A percentile compares a stretch with the other conserved stretches of the same genome.
Evolutionary conservation across 2,888 invertebrate species (phyloP).

Genomic region (Onthophagus sagittarius): DNA sequence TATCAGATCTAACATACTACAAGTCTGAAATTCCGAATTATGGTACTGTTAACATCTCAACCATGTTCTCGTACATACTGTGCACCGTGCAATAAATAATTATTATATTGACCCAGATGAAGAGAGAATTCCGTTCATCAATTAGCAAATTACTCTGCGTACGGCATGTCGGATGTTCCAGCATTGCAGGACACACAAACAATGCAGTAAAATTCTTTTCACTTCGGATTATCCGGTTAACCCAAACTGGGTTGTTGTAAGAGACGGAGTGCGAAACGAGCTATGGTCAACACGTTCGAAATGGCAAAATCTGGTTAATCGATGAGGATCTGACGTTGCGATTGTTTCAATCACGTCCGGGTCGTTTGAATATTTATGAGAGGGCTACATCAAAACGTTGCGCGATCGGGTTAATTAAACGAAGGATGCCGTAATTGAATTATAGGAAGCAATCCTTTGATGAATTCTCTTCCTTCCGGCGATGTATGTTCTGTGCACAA

Average conservation of each 20-base stretch:
- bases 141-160: neutral
- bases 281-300: neutral
- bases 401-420: constrained; percentile 34
- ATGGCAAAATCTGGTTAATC: neutral
- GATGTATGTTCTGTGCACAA: too few species aligned
- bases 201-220: neutral
- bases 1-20: neutral
- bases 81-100: neutral
- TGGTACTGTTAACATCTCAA: neutral
- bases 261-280: neutral
- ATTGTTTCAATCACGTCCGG: constrained; percentile 28
- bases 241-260: neutral
- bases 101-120: neutral
- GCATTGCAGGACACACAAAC: neutral
- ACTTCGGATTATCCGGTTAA: neutral
- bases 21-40: neutral
- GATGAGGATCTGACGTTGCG: neutral
- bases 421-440: constrained; percentile 36
- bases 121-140: neutral
- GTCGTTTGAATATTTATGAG: constrained; percentile 33
- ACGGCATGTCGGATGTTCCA: neutral
- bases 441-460: constrained; percentile 33
- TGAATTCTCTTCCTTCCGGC: neutral
- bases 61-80: neutral
- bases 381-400: constrained; percentile 30